phyloP scores from a whole-genome alignment of 37 sponge, comb jelly and placozoan genomes.

The Theonella swinhoei region DNA sequence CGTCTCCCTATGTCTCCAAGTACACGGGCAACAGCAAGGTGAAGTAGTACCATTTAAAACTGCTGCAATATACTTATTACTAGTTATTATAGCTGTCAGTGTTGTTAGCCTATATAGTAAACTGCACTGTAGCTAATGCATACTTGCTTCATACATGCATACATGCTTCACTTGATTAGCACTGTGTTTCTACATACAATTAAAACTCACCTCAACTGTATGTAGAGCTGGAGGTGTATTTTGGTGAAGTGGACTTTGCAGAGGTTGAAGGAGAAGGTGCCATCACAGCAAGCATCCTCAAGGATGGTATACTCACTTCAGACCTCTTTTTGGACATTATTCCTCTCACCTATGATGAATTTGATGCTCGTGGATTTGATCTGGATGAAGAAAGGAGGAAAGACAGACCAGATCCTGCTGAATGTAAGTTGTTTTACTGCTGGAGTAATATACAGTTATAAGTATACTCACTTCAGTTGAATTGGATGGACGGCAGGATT shows the following conservation, averaged over 20 bases:
- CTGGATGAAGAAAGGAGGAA: background rate
- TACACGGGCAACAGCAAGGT: background rate
- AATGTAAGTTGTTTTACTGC: background rate
- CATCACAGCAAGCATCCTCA: background rate
- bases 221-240: background rate
- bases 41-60: too few species aligned
- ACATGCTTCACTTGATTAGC: too few species aligned
- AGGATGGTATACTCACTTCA: background rate
- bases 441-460: too few species aligned
- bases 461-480: background rate
- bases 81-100: too few species aligned
- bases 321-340: background rate
- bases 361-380: background rate
- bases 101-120: too few species aligned
- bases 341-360: background rate
- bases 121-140: too few species aligned
- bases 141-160: background rate
- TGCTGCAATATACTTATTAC: background rate
- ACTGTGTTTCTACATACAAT: too few species aligned
- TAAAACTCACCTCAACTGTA: background rate
- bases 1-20: background rate
- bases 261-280: background rate
- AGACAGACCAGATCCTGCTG: background rate
- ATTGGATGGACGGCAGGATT: background rate
- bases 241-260: background rate